These are phyloP conservation scores for Dynastes grantii DNA, from an alignment of 2,888 invertebrate genomes.

Conservation along the genomic window DNA sequence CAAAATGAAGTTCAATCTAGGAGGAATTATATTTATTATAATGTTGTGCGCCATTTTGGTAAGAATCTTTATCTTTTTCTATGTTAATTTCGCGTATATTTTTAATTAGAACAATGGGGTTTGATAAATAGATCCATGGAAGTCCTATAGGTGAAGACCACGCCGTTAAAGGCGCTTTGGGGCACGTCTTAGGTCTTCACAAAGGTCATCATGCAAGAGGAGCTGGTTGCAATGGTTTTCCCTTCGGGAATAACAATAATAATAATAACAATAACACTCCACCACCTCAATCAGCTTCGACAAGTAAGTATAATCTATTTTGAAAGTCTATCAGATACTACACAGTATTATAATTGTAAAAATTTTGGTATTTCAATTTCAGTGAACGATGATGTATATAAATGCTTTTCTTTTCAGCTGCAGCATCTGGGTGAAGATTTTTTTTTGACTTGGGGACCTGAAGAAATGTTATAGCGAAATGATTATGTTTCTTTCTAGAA, in stretches of 20 bases:
- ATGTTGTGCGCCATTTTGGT: background rate
- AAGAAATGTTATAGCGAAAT: too few relatives aligned
- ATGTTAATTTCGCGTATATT: background rate
- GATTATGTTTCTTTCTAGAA: too few relatives aligned
- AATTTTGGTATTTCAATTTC: background rate
- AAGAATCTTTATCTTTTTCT: background rate
- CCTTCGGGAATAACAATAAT: background rate
- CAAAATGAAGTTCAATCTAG: slow-evolving; percentile 6
- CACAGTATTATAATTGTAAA: too few relatives aligned
- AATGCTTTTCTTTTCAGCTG: slow-evolving; percentile 9
- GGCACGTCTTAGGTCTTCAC: slow-evolving; percentile 23
- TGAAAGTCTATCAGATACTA: background rate
- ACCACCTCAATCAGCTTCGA: background rate
- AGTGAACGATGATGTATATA: background rate
- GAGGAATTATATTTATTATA: background rate
- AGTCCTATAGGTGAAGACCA: background rate
- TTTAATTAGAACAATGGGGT: background rate
- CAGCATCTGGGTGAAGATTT: slow-evolving; percentile 7
- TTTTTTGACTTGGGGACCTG: too few relatives aligned
- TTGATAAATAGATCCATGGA: background rate
- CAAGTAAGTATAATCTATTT: background rate
- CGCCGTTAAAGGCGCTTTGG: background rate
- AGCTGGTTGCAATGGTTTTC: slow-evolving; percentile 27
- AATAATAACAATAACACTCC: slow-evolving; percentile 3
- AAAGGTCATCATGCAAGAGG: slow-evolving; percentile 1